A percentile compares a stretch with the other conserved stretches of the same genome.
These are phyloP conservation scores for Xiphorhynchus erythropygius DNA, from an alignment of 2,797 vertebrate species.

Conservation along the genomic window DNA sequence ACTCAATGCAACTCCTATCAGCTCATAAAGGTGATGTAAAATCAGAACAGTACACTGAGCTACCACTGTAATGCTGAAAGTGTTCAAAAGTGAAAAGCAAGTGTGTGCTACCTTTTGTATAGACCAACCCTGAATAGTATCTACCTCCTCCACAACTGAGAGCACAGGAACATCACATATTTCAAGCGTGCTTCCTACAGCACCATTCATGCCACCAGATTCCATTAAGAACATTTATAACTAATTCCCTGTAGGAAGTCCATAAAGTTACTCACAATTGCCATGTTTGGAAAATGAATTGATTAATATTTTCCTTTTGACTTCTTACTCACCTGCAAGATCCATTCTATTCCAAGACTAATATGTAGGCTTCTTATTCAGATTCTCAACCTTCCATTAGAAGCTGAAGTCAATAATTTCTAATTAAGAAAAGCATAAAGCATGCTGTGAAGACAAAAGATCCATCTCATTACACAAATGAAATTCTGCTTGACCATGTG, in stretches of 20 bases:
- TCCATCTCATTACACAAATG: background rate
- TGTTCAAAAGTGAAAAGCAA: background rate
- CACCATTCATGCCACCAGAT: background rate
- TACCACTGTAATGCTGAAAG: background rate
- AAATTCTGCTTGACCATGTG: background rate
- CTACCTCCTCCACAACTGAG: background rate
- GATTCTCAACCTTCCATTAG: background rate
- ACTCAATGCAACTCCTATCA: background rate
- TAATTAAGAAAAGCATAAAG: background rate
- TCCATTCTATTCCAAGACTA: background rate
- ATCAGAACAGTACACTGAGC: background rate
- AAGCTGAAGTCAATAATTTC: background rate
- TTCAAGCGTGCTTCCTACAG: background rate
- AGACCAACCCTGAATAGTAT: accelerated
- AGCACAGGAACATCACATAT: background rate
- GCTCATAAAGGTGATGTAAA: background rate
- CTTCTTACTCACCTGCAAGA: background rate
- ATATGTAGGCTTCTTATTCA: background rate
- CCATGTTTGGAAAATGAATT: background rate
- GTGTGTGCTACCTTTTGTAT: background rate
- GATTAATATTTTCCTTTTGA: background rate
- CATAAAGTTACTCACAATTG: background rate
- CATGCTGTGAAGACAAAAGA: background rate
- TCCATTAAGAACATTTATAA: background rate
- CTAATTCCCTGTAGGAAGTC: background rate